Conservation (phyloP, 2,113 vertebrate genomes). For the Cariama cristata region DNA sequence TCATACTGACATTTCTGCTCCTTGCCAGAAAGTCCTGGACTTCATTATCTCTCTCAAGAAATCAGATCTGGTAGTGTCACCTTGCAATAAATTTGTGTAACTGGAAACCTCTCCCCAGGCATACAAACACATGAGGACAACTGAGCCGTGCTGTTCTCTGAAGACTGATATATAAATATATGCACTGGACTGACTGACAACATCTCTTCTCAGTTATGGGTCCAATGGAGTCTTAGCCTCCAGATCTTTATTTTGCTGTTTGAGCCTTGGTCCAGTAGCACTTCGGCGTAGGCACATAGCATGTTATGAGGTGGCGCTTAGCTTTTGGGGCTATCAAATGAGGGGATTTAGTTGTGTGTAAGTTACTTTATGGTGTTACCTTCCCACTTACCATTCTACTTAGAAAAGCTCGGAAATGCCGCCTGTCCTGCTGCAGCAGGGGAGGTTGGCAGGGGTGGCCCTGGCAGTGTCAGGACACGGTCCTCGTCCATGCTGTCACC, state of each 20-base stretch:
- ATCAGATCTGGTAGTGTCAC: constrained; percentile 58
- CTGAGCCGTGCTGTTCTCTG: constrained; percentile 50
- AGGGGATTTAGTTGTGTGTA: background rate
- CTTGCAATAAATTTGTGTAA: constrained; percentile 62
- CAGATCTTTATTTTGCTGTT: background rate
- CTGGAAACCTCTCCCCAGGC: constrained; percentile 57
- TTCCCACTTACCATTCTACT: accelerated
- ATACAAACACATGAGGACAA: constrained; percentile 24
- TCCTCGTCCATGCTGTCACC: background rate
- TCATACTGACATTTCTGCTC: constrained; percentile 72
- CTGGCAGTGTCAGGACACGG: accelerated
- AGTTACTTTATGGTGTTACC: background rate
- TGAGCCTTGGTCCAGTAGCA: background rate
- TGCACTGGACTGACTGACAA: background rate
- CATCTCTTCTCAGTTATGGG: background rate
- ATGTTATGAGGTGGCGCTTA: background rate
- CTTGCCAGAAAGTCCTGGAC: constrained; percentile 62
- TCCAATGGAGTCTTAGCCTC: background rate
- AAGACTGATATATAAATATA: constrained; percentile 50
- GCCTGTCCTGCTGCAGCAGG: background rate
- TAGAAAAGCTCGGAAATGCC: background rate
- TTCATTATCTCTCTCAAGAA: constrained; percentile 71
- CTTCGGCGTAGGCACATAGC: background rate
- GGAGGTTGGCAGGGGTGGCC: background rate
- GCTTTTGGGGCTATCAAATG: background rate